phyloP scores from a whole-genome alignment of 2,888 invertebrate species.

The Drosophila planitibia region DNA sequence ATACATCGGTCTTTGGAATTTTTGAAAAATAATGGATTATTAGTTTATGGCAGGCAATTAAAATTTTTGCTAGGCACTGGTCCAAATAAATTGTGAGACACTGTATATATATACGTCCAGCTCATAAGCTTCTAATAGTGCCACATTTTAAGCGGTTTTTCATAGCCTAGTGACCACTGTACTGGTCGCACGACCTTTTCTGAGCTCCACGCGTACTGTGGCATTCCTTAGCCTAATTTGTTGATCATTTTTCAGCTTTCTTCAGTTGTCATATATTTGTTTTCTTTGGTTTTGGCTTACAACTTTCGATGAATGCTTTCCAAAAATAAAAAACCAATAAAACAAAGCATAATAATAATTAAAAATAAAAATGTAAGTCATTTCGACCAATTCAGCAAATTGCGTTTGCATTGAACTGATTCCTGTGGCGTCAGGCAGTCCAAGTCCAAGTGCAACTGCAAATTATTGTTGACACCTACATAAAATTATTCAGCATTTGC shows the following conservation, averaged over 20 bases:
- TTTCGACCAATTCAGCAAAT: slow-evolving; percentile 46
- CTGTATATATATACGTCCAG: not conserved
- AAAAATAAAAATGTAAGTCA: slow-evolving; percentile 26
- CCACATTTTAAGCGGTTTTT: not conserved
- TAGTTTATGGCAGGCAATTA: no score
- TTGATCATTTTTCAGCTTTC: slow-evolving; percentile 56
- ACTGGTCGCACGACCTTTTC: slow-evolving; percentile 41
- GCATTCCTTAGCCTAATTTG: slow-evolving; percentile 37
- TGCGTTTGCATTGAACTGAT: slow-evolving; percentile 45
- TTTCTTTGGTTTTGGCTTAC: slow-evolving; percentile 41
- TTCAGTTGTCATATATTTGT: slow-evolving; percentile 21
- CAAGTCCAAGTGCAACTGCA: slow-evolving; percentile 58
- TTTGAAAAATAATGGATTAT: no score
- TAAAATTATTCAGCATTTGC: slow-evolving; percentile 50
- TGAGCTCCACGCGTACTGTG: slow-evolving; percentile 36
- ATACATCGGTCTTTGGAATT: no score
- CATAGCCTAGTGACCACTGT: slow-evolving; percentile 47
- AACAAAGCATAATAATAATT: not conserved
- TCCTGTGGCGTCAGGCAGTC: slow-evolving; percentile 67
- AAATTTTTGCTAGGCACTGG: no score
- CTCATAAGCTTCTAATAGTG: not conserved
- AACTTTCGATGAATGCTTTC: slow-evolving; percentile 38
- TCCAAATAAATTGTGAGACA: no score
- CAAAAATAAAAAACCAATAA: slow-evolving; percentile 13
- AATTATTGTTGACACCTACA: slow-evolving; percentile 59